These are phyloP conservation scores for Pyrochroa serraticornis DNA, from an alignment of 2,888 invertebrate genomes.

Conservation along the genomic window DNA sequence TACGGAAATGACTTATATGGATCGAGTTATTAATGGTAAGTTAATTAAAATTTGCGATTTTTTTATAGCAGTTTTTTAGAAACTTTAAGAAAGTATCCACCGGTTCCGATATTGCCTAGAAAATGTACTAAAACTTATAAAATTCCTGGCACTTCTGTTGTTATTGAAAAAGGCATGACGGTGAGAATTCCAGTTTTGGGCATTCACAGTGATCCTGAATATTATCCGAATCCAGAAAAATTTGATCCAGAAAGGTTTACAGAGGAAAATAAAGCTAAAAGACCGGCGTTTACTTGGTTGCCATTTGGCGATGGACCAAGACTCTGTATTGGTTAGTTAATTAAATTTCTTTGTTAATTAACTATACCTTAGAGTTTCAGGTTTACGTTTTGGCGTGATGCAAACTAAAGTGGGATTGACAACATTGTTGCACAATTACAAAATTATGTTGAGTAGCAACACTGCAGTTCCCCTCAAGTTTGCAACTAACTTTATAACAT, in stretches of 20 bases:
- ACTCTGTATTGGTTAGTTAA: no score
- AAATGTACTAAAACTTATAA: slow-evolving; percentile 10
- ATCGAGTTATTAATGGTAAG: no score
- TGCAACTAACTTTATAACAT: no score
- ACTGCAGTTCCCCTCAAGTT: no score
- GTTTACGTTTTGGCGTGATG: slow-evolving; percentile 18
- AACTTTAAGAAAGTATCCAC: slow-evolving; percentile 9
- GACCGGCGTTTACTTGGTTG: background rate
- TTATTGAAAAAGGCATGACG: slow-evolving; percentile 1
- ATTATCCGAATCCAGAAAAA: slow-evolving; percentile 14
- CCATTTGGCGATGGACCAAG: no score
- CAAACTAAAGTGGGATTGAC: slow-evolving; percentile 15
- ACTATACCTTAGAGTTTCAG: background rate
- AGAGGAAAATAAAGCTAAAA: slow-evolving; percentile 11
- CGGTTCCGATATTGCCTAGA: slow-evolving; percentile 8
- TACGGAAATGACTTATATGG: no score
- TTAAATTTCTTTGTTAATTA: no score
- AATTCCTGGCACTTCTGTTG: slow-evolving; percentile 2
- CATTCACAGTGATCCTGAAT: slow-evolving; percentile 17
- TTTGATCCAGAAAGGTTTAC: slow-evolving; percentile 20
- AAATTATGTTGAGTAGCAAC: background rate
- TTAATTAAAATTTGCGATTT: no score
- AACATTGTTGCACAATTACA: slow-evolving; percentile 11
- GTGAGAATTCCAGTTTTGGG: slow-evolving; percentile 13
- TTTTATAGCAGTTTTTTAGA: no score